Evolutionary conservation across 2,888 invertebrate species (phyloP).

Genomic region (Hemaris fuciformis): DNA sequence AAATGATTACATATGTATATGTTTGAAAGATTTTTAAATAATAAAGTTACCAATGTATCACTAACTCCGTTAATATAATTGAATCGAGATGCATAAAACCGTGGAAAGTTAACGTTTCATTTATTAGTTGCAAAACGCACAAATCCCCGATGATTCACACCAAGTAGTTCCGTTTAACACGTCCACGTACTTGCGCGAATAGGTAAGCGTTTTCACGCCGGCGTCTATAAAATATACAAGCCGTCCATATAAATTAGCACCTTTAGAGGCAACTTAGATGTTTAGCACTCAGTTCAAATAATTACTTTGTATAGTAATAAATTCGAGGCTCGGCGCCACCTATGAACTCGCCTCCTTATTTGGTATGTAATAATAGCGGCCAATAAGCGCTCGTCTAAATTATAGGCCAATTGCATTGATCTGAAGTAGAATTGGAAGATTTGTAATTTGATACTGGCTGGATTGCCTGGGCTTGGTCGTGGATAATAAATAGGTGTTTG

Average conservation of each 20-base stretch:
- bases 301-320: slow-evolving; percentile 32
- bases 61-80: background rate
- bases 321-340: slow-evolving; percentile 36
- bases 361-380: slow-evolving; percentile 16
- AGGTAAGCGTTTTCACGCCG: background rate
- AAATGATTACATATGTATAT: too few species aligned
- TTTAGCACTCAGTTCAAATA: slow-evolving; percentile 30
- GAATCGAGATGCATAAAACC: background rate
- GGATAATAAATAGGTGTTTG: slow-evolving; percentile 8
- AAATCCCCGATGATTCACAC: background rate
- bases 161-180: background rate
- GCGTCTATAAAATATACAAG: background rate
- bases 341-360: slow-evolving; percentile 41
- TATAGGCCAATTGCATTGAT: slow-evolving; percentile 8
- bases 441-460: slow-evolving; percentile 6
- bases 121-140: background rate
- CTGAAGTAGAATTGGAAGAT: slow-evolving; percentile 8
- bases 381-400: slow-evolving; percentile 3
- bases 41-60: too few species aligned
- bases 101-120: background rate
- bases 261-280: slow-evolving; percentile 16
- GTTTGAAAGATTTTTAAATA: too few species aligned
- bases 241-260: slow-evolving; percentile 9
- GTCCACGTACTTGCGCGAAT: background rate
- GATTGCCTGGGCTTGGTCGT: background rate